These are phyloP conservation scores for Tamandua tetradactyla DNA, from an alignment of 2,797 vertebrate species.

Conservation along the genomic window DNA sequence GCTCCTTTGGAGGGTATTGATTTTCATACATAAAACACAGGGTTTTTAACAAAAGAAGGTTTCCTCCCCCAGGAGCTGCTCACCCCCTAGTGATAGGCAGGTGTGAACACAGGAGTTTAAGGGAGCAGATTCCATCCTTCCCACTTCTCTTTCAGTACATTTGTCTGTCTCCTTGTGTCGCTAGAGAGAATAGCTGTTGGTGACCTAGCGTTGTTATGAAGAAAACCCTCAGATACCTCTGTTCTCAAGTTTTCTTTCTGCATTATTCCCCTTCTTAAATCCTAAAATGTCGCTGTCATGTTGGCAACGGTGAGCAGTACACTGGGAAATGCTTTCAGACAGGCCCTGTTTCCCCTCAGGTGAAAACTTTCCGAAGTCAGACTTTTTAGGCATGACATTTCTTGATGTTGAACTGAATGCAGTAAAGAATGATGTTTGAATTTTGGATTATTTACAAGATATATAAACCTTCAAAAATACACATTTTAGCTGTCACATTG, in stretches of 20 bases:
- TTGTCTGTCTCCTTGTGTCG: background rate
- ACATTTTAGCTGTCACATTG: background rate
- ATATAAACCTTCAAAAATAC: background rate
- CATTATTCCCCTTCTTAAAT: background rate
- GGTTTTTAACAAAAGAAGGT: conserved; percentile 11
- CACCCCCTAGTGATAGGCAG: background rate
- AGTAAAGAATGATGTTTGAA: conserved; percentile 54
- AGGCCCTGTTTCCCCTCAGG: background rate
- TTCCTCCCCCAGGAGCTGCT: background rate
- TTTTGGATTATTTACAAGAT: conserved; percentile 38
- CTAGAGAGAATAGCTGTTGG: background rate
- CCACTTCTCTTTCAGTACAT: background rate
- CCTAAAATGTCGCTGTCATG: background rate
- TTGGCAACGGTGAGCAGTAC: background rate
- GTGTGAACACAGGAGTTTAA: background rate
- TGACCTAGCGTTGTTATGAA: conserved; percentile 10
- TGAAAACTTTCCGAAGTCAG: conserved; percentile 30
- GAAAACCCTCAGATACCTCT: background rate
- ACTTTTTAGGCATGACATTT: conserved; percentile 29
- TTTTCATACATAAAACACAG: conserved; percentile 36
- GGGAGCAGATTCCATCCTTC: background rate
- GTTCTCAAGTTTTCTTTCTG: background rate
- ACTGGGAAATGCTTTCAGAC: conserved; percentile 35
- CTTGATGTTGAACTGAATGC: conserved; percentile 53
- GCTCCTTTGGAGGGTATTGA: background rate